Evolutionary conservation across 2,113 vertebrate species (phyloP).

Genomic region (Bujurquina vittata): DNA sequence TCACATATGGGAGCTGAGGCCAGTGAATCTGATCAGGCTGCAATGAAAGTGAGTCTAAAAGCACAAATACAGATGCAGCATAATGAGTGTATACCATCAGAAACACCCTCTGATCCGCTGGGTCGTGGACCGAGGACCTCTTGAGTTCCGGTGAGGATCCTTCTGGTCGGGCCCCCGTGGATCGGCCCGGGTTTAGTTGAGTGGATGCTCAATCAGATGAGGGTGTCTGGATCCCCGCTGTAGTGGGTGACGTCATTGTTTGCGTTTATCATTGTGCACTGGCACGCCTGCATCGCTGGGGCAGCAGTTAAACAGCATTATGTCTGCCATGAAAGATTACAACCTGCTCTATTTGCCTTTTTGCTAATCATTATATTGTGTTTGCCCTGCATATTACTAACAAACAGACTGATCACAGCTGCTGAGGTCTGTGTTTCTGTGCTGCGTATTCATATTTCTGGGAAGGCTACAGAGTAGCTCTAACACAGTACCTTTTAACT

Average conservation of each 20-base stretch:
- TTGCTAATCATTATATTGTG: not conserved
- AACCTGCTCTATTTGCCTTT: not conserved
- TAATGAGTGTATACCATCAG: accelerated
- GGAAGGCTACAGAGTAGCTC: not conserved
- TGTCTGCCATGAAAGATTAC: not conserved
- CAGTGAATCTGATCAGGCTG: not conserved
- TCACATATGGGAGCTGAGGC: not conserved
- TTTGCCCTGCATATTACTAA: not conserved
- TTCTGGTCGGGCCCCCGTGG: not conserved
- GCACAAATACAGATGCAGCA: not conserved
- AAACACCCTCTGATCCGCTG: accelerated
- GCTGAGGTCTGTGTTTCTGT: not conserved
- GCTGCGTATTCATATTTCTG: not conserved
- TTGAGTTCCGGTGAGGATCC: not conserved
- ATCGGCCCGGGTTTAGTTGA: not conserved
- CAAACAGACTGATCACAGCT: not conserved
- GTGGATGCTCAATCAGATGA: not conserved
- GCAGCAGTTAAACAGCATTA: not conserved
- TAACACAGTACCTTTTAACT: not conserved
- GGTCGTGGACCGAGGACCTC: not conserved
- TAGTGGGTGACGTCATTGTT: not conserved
- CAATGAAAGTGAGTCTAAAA: not conserved
- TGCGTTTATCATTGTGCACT: not conserved
- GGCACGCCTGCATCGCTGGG: not conserved
- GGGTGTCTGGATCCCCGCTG: not conserved